Base-by-base conservation (phyloP, 1,140 invertebrate genomes). In the Ruditapes philippinarum region DNA sequence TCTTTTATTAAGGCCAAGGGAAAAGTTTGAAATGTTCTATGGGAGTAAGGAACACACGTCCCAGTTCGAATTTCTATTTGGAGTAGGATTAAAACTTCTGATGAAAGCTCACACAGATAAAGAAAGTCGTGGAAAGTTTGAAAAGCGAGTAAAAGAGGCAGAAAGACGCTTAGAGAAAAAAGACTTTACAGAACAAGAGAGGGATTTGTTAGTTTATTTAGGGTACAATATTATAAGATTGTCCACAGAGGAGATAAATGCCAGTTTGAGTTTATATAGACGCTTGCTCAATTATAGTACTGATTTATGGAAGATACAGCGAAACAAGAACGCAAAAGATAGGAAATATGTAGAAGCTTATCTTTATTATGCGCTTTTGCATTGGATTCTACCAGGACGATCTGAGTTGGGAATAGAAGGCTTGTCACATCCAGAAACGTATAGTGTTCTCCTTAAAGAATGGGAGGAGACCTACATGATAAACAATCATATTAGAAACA, bases 351-450 rank as follows among this genome's bases (percentile, higher is more conserved):
- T 84, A n/a, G 81, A 84, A 51, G 60, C 62, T 0, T 84, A 49
- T 38, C 45, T 84, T n/a, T 84, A 84, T 45, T 73, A 65, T 73
- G 81, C 81, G 49, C 36, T 84, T 5, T 33, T 84, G 14, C 81
- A 84, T 28, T 84, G 81, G 81, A 25, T 40, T 25, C 31, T 84
- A 19, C 81, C 45, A n/a, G 4, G 4, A 45, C 45, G 81, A 19
- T 9, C 31, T 42, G 28, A 62, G 5, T 25, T 25, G 2, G 57
- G 57, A 1, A 1, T 62, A 28, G 57, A 62, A 62, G 22, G 19
- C n/a, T 33, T 62, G 14, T 57, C 57, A 9, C 51, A 40, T n/a
- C 49, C 49, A 28, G 40, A 38, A 22, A 62, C 38, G n/a, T 81
- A 62, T n/a, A 17, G 40, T 9, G 38, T 28, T 7, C 12, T 81